Evolutionary conservation across 2,113 vertebrate species (phyloP).

Genomic region (Myotis yumanensis): DNA sequence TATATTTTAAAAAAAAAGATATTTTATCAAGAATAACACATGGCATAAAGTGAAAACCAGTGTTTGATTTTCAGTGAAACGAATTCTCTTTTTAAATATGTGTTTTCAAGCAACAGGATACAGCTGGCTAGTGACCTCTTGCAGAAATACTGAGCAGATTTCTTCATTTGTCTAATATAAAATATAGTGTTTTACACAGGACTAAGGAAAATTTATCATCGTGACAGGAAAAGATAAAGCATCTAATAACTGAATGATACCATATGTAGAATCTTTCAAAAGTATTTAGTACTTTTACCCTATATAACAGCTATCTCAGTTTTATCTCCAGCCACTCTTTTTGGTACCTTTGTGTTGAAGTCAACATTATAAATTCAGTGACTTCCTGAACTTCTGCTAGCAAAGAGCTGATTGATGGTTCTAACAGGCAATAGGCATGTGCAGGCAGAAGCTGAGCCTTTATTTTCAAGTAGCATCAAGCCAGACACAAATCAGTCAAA

Average conservation of each 20-base stretch:
- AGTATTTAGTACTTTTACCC: conserved; percentile 45
- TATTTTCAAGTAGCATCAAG: conserved; percentile 55
- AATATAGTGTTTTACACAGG: neutral
- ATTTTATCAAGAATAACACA: conserved; percentile 17
- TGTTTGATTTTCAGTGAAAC: conserved; percentile 20
- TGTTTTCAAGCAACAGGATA: conserved; percentile 2
- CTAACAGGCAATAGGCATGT: neutral
- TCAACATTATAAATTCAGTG: conserved; percentile 63
- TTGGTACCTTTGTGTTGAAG: conserved; percentile 48
- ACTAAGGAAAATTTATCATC: conserved; percentile 66
- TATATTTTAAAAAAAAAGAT: no score
- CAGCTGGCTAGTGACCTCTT: conserved; percentile 50
- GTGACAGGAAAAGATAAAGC: conserved; percentile 68
- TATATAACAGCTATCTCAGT: neutral
- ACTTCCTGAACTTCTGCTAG: conserved; percentile 59
- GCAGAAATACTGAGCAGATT: conserved; percentile 34
- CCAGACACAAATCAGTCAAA: conserved; percentile 60
- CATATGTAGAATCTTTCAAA: conserved; percentile 78
- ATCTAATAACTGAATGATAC: conserved; percentile 82
- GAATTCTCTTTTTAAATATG: conserved; percentile 33
- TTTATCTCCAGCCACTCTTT: conserved; percentile 32
- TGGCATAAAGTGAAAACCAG: neutral
- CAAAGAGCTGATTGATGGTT: conserved; percentile 45
- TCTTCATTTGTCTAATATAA: conserved; percentile 69
- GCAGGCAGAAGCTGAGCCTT: neutral